phyloP scores from a whole-genome alignment of 2,888 invertebrate genomes.

The Rosalia funebris region DNA sequence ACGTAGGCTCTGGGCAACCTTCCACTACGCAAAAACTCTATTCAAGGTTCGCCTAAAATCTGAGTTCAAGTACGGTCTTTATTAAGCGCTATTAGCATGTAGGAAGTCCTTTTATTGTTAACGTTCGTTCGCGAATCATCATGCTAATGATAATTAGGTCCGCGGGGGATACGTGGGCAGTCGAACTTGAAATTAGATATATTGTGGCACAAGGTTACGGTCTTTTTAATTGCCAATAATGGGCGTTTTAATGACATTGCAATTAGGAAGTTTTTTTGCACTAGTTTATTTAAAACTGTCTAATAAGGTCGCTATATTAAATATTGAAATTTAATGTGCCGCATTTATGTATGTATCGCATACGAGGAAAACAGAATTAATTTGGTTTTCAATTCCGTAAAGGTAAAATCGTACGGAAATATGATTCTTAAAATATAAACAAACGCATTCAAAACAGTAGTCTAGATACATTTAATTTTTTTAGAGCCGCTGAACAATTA shows the following conservation, averaged over 20 bases:
- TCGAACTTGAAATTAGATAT: constrained; percentile 25
- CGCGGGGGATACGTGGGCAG: constrained; percentile 12
- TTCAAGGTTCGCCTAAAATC: constrained; percentile 48
- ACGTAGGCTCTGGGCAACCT: constrained; percentile 41
- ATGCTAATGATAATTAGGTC: constrained; percentile 13
- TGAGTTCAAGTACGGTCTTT: constrained; percentile 28
- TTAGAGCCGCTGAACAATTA: too few species aligned
- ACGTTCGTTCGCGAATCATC: constrained; percentile 16
- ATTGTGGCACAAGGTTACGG: constrained; percentile 2
- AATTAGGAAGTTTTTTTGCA: constrained; percentile 3
- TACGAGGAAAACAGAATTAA: too few species aligned
- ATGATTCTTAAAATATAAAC: too few species aligned
- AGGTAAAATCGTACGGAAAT: too few species aligned
- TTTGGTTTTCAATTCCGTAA: too few species aligned
- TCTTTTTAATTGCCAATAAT: constrained; percentile 2
- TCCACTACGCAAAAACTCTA: constrained; percentile 41
- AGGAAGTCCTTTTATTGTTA: constrained; percentile 33
- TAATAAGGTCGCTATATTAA: too few species aligned
- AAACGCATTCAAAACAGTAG: too few species aligned
- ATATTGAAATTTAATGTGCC: too few species aligned
- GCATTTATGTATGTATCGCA: too few species aligned
- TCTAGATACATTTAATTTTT: too few species aligned
- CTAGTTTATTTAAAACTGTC: not conserved
- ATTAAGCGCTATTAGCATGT: constrained; percentile 28
- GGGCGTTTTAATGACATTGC: not conserved